A percentile compares a stretch with the other conserved stretches of the same genome.
Conservation (phyloP, 2,113 vertebrate species). For the Ceratotherium simum region DNA sequence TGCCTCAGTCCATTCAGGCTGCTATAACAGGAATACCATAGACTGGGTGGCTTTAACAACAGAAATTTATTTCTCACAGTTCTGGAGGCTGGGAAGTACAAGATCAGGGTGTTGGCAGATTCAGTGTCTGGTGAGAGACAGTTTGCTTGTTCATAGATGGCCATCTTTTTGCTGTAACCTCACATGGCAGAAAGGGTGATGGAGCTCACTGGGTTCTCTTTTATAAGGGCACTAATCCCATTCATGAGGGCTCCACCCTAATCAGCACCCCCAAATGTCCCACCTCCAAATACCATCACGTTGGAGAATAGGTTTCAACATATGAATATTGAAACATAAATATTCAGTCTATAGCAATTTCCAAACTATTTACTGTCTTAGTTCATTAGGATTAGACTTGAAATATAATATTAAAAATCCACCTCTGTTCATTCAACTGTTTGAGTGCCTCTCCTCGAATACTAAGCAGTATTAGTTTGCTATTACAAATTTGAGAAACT, state of each 20-base stretch:
- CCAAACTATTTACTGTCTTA: background rate
- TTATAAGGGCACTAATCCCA: background rate
- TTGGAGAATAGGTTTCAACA: background rate
- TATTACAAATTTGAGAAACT: slow-evolving; percentile 6
- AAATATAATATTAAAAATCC: slow-evolving; percentile 13
- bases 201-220: background rate
- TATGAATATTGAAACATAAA: background rate
- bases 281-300: background rate
- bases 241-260: background rate
- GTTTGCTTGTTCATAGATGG: background rate
- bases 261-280: background rate
- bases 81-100: background rate
- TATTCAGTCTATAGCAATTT: background rate
- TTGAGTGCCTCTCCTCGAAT: background rate
- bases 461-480: background rate
- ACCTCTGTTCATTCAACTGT: background rate
- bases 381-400: background rate
- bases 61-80: background rate
- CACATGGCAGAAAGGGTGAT: background rate
- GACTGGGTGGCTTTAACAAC: background rate
- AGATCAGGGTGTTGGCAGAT: background rate
- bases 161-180: background rate
- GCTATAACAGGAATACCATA: background rate
- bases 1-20: background rate
- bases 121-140: background rate